A percentile compares a stretch with the other conserved stretches of the same genome.
Evolutionary conservation across 2,888 invertebrate genomes (phyloP).

Genomic region (Lycophotia porphyrea): DNA sequence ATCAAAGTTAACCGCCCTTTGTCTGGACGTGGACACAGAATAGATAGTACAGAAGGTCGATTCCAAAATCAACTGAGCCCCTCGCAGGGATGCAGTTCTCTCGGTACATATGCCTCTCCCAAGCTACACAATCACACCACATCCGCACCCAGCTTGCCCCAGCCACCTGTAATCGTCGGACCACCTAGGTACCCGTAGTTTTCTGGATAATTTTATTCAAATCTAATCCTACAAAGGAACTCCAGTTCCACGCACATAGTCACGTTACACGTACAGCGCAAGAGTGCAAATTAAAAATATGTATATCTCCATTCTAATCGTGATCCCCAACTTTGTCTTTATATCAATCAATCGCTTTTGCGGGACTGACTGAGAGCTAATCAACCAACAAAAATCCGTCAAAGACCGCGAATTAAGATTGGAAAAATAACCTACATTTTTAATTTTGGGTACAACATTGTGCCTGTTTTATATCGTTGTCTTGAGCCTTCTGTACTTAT

Average conservation of each 20-base stretch:
- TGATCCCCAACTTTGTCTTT: background rate
- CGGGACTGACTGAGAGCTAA: background rate
- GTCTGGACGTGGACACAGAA: background rate
- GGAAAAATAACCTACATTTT: background rate
- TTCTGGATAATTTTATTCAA: background rate
- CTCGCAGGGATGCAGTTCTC: background rate
- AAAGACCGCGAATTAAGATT: background rate
- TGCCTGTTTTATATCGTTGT: background rate
- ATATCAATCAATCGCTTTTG: background rate
- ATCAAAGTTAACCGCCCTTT: slow-evolving; percentile 32
- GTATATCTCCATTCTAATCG: background rate
- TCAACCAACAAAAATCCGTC: background rate
- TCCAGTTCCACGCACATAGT: background rate
- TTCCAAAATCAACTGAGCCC: background rate
- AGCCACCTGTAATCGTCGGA: background rate
- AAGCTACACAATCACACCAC: background rate
- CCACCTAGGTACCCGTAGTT: background rate
- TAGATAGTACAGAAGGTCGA: background rate
- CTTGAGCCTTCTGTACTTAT: slow-evolving; percentile 11
- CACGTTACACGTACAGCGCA: background rate
- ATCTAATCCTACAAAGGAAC: background rate
- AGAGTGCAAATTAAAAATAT: background rate
- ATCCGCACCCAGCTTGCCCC: background rate
- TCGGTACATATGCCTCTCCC: background rate
- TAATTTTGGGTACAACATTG: background rate